Conservation (phyloP, 2,113 vertebrate genomes). For the Calyptomena viridis region DNA sequence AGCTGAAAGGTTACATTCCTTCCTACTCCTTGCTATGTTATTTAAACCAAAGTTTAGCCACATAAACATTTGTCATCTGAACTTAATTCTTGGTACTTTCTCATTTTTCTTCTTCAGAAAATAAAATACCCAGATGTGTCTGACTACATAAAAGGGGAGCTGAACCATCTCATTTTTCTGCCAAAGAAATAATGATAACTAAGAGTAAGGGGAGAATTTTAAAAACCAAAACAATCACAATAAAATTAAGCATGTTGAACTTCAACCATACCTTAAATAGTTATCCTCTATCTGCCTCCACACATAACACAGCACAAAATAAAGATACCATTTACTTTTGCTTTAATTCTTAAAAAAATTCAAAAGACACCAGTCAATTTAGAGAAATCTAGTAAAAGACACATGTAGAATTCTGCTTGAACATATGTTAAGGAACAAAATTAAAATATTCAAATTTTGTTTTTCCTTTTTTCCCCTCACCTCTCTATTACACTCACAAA, state of each 20-base stretch:
- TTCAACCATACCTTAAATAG: not conserved
- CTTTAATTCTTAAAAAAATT: not conserved
- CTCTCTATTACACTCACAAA: not conserved
- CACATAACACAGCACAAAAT: not conserved
- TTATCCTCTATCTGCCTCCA: not conserved
- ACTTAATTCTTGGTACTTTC: slow-evolving; percentile 26
- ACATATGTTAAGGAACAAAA: not conserved
- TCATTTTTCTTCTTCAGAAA: slow-evolving; percentile 21
- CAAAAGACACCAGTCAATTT: not conserved
- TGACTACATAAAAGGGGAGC: slow-evolving; percentile 12
- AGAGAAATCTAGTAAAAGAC: not conserved
- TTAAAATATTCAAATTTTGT: not conserved
- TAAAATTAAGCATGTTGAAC: not conserved
- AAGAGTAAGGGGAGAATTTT: not conserved
- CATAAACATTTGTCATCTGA: slow-evolving; percentile 28
- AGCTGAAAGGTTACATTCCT: slow-evolving; percentile 59
- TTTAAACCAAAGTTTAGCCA: slow-evolving; percentile 31
- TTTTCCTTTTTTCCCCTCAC: not conserved
- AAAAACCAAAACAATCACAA: not conserved
- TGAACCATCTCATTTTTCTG: slow-evolving; percentile 4
- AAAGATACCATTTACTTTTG: not conserved
- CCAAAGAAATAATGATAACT: slow-evolving; percentile 33
- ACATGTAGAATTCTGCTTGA: not conserved
- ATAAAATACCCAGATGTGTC: slow-evolving; percentile 41
- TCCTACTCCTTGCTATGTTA: not conserved